Percentiles rank a stretch among this genome's conserved stretches.
Conservation (phyloP, 2,113 vertebrate genomes). For the Andinoacara biseriatus region DNA sequence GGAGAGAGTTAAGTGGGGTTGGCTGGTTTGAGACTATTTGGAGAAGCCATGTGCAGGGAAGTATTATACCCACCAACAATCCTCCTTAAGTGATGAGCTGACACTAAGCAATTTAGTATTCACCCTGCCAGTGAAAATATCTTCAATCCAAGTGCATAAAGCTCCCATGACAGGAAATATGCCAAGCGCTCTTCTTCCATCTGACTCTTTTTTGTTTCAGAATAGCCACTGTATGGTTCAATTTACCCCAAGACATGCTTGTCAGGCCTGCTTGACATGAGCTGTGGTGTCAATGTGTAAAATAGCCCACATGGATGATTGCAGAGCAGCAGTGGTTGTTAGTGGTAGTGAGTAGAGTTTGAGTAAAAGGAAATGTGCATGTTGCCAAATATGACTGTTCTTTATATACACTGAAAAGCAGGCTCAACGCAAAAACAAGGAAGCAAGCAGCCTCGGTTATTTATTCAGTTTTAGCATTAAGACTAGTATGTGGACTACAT, state of each 20-base stretch:
- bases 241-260: constrained; percentile 66
- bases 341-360: constrained; percentile 30
- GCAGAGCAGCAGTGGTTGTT: constrained; percentile 61
- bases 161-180: constrained; percentile 66
- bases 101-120: constrained; percentile 77
- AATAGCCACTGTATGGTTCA: constrained; percentile 66
- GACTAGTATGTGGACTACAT: neutral
- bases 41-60: constrained; percentile 62
- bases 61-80: constrained; percentile 72
- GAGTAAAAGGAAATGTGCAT: constrained; percentile 39
- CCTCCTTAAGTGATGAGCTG: constrained; percentile 77
- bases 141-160: constrained; percentile 69
- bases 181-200: constrained; percentile 57
- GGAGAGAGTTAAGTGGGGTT: constrained; percentile 59
- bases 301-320: constrained; percentile 65
- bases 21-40: constrained; percentile 65
- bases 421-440: constrained; percentile 13
- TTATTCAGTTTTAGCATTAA: constrained; percentile 38
- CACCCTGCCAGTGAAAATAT: constrained; percentile 71
- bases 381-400: constrained; percentile 25
- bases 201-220: constrained; percentile 73
- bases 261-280: constrained; percentile 62
- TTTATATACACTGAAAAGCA: constrained; percentile 21
- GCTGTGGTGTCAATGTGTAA: constrained; percentile 63
- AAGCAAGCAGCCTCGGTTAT: constrained; percentile 28